Evolutionary conservation across 2,113 vertebrate species (phyloP), one percentile per base, ranked within the genome.

Genomic region (Tringa solitaria): DNA sequence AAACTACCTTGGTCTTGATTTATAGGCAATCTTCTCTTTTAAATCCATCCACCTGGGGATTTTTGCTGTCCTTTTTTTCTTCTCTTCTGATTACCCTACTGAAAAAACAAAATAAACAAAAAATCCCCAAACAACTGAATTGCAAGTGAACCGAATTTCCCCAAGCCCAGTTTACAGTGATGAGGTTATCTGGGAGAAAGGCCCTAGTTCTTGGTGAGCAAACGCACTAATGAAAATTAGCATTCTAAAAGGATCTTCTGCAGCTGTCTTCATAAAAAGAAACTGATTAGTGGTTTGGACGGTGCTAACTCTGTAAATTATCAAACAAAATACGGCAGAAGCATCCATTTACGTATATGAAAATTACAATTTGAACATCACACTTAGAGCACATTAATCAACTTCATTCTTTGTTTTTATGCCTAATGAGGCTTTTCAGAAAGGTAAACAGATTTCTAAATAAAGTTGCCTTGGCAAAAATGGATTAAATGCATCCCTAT

Each of bases 271-370:
- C 97, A 97, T 97, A 98, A 98, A 98, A 97, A 97, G 98, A 98
- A 98, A 97, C 97, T 98, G 98, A 98, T 98, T 98, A 98, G 98
- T 98, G 97, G 98, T 98, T 98, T 98, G 98, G 98, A 97, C 33
- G 2, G 91, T 97, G 94, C 97, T 97, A 98, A 98, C 98, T 98
- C 97, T 96, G 95, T 98, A 98, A 98, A 98, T 98, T 98, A 98
- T 98, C 96, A 98, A 98, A 98, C 98, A 98, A 98, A 98, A 98
- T 98, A 95, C 12, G 8, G 87, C 97, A 98, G 97, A 98, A 98
- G 97, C 97, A 97, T 97, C 97, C 97, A 98, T 98, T 98, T 98
- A 97, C 30, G 96, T 97, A 97, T 98, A 98, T 97, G 97, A 98
- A 98, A 98, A 98, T 98, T 98, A 95, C 97, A 98, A 98, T 98